These are phyloP conservation scores for Aricia agestis DNA, from an alignment of 1,140 invertebrate genomes.

Conservation along the genomic window DNA sequence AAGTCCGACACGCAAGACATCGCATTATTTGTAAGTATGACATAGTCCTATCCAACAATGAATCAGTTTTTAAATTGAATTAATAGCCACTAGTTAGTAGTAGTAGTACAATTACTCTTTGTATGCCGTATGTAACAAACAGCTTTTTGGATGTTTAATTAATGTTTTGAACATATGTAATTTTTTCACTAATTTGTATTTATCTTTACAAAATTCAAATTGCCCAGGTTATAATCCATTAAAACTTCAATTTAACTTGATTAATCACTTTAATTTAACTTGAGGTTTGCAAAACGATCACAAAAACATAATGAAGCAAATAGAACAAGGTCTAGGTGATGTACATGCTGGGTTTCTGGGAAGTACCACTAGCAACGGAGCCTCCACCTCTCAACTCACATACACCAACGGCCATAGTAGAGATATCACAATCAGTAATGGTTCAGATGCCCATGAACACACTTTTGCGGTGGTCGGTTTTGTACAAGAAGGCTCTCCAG, in stretches of 20 bases:
- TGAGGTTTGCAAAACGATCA: conserved; percentile 94
- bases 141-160: too few relatives aligned
- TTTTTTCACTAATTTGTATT: too few relatives aligned
- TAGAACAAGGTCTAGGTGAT: conserved; percentile 84
- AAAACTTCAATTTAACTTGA: too few relatives aligned
- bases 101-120: too few relatives aligned
- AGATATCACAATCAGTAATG: conserved; percentile 17
- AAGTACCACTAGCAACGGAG: conserved; percentile 11
- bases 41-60: too few relatives aligned
- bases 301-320: conserved; percentile 89
- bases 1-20: conserved; percentile 91
- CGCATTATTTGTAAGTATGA: conserved; percentile 88
- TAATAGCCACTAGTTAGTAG: too few relatives aligned
- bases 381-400: conserved; percentile 3
- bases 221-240: too few relatives aligned
- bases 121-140: too few relatives aligned
- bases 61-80: too few relatives aligned
- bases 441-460: conserved; percentile 36
- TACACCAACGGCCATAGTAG: conserved; percentile 30
- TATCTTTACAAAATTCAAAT: too few relatives aligned
- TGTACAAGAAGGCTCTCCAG: conserved; percentile 87
- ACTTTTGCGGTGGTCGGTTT: conserved; percentile 85
- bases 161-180: background rate
- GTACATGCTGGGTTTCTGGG: conserved; percentile 67
- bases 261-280: too few relatives aligned